Base-by-base conservation (phyloP, 2,113 vertebrate genomes). In the Apeltes quadracus region DNA sequence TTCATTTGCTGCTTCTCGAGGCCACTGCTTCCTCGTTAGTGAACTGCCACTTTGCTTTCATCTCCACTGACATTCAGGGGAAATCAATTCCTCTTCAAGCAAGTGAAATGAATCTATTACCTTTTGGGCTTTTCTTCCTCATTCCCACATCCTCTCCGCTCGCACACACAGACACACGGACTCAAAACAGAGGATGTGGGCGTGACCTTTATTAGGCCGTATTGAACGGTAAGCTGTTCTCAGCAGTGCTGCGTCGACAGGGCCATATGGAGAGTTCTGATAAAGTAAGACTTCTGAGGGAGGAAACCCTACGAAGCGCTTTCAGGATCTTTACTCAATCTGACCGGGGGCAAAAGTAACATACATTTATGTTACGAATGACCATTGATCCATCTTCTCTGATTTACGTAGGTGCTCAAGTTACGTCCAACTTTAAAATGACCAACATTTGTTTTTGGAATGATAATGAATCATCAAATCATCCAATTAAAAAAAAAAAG, bases 41-140 rank as follows among this genome's bases (percentile, higher is more conserved):
- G 1, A 70, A 61, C 67, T 50, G 39, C 59, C 69, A 62, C 56
- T 78, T 74, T 59, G 32, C 48, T 80, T 82, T 77, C 76, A 63
- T 84, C 72, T 84, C 62, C 11, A 4, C 43, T 80, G 56, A 65
- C 69, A 83, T 82, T 89, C 55, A 57, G 58, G 22, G 22, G 50
- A 72, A 82, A 85, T 84, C 67, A 53, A 75, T 77, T 75, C 56
- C 67, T 78, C 61, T 67, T 83, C 79, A 80, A 1, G 5, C 10
- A 50, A 67, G 68, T 53, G 66, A 85, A 82, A 72, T 48, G 44
- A 76, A 61, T 29, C 61, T 61, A 43, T 79, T 85, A 71, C 65
- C 64, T 71, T 77, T 62, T 71, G 69, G 29, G 55, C 75, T 84
- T 62, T 53, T 25, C 65, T 5, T 61, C 53, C 67, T 48, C n/a